A percentile compares a stretch with the other conserved stretches of the same genome.
Conservation (phyloP, 2,888 invertebrate genomes). For the Tetramorium bicarinatum region DNA sequence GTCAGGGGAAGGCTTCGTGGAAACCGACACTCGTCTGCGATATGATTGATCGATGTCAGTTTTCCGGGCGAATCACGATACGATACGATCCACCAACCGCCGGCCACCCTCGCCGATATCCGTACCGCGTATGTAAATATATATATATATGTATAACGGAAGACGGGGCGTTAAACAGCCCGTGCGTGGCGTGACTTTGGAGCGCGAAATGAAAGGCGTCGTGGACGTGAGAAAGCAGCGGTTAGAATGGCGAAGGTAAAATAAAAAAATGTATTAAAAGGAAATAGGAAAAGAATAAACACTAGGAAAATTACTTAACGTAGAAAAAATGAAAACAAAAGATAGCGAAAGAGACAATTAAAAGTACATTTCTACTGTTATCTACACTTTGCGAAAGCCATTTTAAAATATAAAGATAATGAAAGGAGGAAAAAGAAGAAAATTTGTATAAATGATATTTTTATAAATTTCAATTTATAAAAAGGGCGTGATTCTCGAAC, state of each 20-base stretch:
- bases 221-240: neutral
- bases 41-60: conserved; percentile 60
- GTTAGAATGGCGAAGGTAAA: neutral
- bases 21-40: conserved; percentile 55
- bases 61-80: conserved; percentile 53
- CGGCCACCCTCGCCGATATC: conserved; percentile 16
- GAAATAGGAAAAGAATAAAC: neutral
- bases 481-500: neutral
- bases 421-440: neutral
- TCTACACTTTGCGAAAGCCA: neutral
- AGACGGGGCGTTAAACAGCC: conserved; percentile 29
- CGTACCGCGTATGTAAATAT: conserved; percentile 14
- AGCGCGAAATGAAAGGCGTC: neutral
- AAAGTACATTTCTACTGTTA: neutral
- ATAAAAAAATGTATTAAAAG: neutral
- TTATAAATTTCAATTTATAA: neutral
- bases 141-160: neutral
- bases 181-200: neutral
- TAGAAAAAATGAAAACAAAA: neutral
- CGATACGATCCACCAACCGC: conserved; percentile 40
- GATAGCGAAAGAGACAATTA: neutral
- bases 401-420: neutral
- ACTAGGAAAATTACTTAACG: neutral
- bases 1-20: conserved; percentile 41
- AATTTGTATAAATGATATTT: neutral